Evolutionary conservation across 2,888 invertebrate genomes (phyloP), one percentile per base, ranked within the genome.

Genomic region (Andricus quercusramuli): DNA sequence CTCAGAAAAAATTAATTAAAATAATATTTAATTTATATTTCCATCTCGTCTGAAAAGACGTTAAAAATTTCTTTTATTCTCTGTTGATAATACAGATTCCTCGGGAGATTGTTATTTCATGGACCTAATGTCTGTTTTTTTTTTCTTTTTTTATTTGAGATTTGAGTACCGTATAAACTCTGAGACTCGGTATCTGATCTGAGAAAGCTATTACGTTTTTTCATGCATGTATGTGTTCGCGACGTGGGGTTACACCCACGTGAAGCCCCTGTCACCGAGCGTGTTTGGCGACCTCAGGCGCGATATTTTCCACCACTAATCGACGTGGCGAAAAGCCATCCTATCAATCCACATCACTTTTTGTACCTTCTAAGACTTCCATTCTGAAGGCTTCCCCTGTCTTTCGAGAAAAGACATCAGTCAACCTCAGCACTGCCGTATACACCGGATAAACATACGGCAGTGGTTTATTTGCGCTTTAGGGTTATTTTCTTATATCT

Each of bases 331-430:
- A 56, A 37, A 74, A 74, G 37, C 74, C 32, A 56, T 59, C 29
- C 74, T 74, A 74, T 74, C 74, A 74, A 74, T 74, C 56, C 29
- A 51, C 56, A 74, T 74, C 74, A 74, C 74, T 74, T 74, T 74
- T 74, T 51, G 5, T 37, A 20, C 74, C 8, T 56, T 74, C 56
- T 37, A 56, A 74, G 74, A 20, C 74, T 74, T 74, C 37, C 17
- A 37, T 56, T 32, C 56, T 37, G 11, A 56, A 37, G 32, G 13
- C 56, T 3, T 51, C 20, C 9, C 20, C 47, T 29, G 29, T 22
- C 22, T 44, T 29, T 74, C 32, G 32, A 74, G 29, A 15, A 74
- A 74, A 74, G 74, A 59, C 74, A 59, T 74, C 56, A 74, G 29
- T 74, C 74, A 74, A 74, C 56, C 56, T n/a, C 56, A 11, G 17